A percentile compares a stretch with the other conserved stretches of the same genome.
Evolutionary conservation across 2,113 vertebrate species (phyloP).

Genomic region (Rhizomys pruinosus): DNA sequence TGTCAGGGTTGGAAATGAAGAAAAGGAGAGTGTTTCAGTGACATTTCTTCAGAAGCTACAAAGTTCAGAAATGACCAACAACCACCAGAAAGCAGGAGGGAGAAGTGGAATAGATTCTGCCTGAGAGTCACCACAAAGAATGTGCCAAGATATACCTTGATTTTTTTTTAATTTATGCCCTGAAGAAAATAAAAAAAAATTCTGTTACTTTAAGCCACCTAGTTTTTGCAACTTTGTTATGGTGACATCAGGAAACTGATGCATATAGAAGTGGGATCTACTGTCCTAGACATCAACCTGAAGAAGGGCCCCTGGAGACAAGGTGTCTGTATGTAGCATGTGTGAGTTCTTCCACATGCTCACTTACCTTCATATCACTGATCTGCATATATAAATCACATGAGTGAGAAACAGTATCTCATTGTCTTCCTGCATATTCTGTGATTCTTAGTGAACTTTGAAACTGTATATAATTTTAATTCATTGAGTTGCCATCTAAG

Average conservation of each 20-base stretch:
- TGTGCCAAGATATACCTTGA: fast-evolving
- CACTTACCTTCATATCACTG: neutral
- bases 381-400: neutral
- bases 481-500: neutral
- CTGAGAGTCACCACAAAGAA: neutral
- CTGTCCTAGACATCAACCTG: neutral
- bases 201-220: neutral
- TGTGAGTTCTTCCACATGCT: neutral
- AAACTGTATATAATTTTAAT: neutral
- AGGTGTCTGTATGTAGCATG: fast-evolving
- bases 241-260: neutral
- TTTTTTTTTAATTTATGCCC: neutral
- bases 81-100: neutral
- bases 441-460: neutral
- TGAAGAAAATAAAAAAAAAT: neutral
- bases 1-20: neutral
- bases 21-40: neutral
- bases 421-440: neutral
- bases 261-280: neutral
- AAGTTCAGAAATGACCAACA: fast-evolving
- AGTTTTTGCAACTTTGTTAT: neutral
- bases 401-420: neutral
- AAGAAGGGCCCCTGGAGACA: neutral
- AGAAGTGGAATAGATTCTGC: fast-evolving
- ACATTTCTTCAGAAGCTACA: neutral